phyloP scores from a whole-genome alignment of 2,888 invertebrate species.

The Actias luna region DNA sequence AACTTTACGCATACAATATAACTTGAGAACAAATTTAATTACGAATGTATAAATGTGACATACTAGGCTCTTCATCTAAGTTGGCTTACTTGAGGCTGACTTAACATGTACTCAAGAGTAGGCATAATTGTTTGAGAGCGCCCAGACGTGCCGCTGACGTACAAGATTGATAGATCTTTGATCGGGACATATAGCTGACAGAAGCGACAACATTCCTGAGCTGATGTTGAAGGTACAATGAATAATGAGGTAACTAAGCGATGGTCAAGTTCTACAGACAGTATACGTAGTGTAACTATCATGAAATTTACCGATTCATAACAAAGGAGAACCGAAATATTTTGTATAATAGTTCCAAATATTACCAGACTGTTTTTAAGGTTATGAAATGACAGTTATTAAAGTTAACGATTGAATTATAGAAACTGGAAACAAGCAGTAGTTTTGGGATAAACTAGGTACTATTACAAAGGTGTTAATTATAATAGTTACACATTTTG shows the following conservation, averaged over 20 bases:
- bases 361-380: neutral
- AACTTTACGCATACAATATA: neutral
- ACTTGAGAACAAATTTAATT: constrained; percentile 8
- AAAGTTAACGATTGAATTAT: constrained; percentile 3
- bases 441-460: neutral
- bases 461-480: neutral
- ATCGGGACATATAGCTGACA: constrained; percentile 37
- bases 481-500: neutral
- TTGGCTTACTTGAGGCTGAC: constrained; percentile 40
- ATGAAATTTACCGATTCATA: neutral
- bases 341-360: neutral
- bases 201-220: constrained; percentile 30
- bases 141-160: constrained; percentile 66
- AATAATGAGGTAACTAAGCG: neutral
- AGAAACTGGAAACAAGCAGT: constrained; percentile 24
- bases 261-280: neutral
- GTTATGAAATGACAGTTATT: neutral
- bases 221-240: neutral
- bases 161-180: constrained; percentile 66
- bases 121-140: constrained; percentile 72
- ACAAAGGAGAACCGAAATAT: neutral
- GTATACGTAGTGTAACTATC: neutral
- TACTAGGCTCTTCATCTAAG: constrained; percentile 16
- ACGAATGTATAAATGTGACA: constrained; percentile 9
- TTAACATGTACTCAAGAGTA: constrained; percentile 69